These are phyloP conservation scores for Perizoma flavofasciatum DNA, from an alignment of 2,888 invertebrate species.

Conservation along the genomic window DNA sequence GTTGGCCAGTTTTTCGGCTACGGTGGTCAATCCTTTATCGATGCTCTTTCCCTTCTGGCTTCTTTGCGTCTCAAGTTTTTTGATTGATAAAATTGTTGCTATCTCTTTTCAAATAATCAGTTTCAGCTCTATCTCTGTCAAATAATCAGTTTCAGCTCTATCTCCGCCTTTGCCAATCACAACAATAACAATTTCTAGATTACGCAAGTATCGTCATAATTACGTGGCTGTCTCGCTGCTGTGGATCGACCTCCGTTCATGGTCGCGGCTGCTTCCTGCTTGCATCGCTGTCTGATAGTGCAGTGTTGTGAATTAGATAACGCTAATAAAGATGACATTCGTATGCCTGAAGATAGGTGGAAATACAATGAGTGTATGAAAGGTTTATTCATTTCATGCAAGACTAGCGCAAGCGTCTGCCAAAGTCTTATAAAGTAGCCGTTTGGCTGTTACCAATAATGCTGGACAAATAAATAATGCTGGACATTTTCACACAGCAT, in stretches of 20 bases:
- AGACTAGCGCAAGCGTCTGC: too few species aligned
- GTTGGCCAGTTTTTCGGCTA: too few species aligned
- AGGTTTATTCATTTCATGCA: too few species aligned
- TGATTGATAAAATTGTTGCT: too few species aligned
- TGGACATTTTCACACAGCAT: too few species aligned
- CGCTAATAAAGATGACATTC: constrained; percentile 17
- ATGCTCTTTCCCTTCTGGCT: too few species aligned
- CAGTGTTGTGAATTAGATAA: constrained; percentile 26
- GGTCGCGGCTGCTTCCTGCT: constrained; percentile 54
- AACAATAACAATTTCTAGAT: constrained; percentile 28
- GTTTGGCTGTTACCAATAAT: too few species aligned
- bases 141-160: constrained; percentile 13
- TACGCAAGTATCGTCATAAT: constrained; percentile 54
- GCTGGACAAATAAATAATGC: too few species aligned
- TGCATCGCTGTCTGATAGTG: constrained; percentile 45
- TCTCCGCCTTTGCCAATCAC: constrained; percentile 15
- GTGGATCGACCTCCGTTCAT: constrained; percentile 48
- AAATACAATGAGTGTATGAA: too few species aligned
- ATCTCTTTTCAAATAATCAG: constrained; percentile 6
- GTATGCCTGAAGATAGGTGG: background rate
- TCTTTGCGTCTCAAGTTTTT: too few species aligned
- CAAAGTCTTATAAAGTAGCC: too few species aligned
- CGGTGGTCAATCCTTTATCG: too few species aligned
- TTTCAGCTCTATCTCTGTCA: background rate
- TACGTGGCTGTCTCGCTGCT: constrained; percentile 44